Base-by-base conservation (phyloP, 2,797 vertebrate species). In the Macrochelys suwanniensis region DNA sequence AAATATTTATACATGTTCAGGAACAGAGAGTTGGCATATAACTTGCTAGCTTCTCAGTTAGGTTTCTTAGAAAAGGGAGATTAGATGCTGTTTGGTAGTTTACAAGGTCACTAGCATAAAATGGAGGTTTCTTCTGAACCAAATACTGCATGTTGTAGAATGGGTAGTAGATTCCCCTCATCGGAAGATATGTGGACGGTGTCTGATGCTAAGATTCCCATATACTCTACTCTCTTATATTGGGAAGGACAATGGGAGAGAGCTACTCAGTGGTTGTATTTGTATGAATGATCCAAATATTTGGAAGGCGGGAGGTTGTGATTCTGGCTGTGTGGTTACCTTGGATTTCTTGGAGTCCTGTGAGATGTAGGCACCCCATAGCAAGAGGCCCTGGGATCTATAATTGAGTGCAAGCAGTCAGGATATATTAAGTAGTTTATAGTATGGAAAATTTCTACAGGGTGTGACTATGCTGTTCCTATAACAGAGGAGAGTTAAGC, bases 131-230 rank as follows among this genome's bases (percentile, higher is more conserved):
- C 13, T 90, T 7, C 89, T 49, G 11, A 21, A 53, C 37, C 17
- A 37, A 25, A 3, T 45, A 25, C 3, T 33, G 3, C 3, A 85
- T n/a, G 31, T 74, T 33, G 21, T 53, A 76, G 78, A 79, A n/a
- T 6, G 6, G n/a, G 9, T 0, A 7, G n/a, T 17, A 74, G 3
- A 61, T 9, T 88, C 50, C 59, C 16, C 21, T 16, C 10, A 1
- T 7, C 21, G 1, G 0, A 0, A 1, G 59, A 25, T 0, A 13
- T 8, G 1, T 15, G 31, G 59, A 61, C 31, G 33, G 17, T 61
- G 37, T 74, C 37, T 45, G 68, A 45, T 42, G 13, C 17, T 45
- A 45, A 12, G 54, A n/a, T 71, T 71, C 65, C 65, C 2, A 71
- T 37, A 5, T 71, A 37, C 65, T 71, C 65, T 71, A n/a, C 23